Evolutionary conservation across 2,113 vertebrate genomes (phyloP), one percentile per base, ranked within the genome.

Genomic region (Glaucidium brasilianum): DNA sequence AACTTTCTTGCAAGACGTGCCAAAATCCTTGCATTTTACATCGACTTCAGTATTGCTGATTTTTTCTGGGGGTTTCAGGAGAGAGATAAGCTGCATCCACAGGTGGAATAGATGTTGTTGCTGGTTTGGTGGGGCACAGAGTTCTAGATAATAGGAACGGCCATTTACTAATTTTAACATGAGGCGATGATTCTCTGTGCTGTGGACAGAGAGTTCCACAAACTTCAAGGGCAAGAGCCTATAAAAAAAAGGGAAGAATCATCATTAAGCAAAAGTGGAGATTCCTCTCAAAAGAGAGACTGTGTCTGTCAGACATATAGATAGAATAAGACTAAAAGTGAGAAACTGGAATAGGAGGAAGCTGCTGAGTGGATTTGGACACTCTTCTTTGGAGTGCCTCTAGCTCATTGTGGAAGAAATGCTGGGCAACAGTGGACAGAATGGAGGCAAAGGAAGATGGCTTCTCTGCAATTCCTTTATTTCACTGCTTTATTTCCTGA

Each of bases 191-290:
- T 95, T 96, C 59, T 96, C 78, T 60, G 56, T 85, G 29, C 95
- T 92, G 12, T 97, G 97, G 85, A 98, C 95, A 56, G 97, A 97
- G 41, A 98, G 84, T 32, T 96, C 94, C 77, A 98, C 97, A 92
- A 98, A 95, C 80, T 97, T 92, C 81, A 98, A 93, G 69, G 97
- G 97, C 8, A 98, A 86, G 63, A 97, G 95, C 92, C 98, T 98
- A 63, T 18, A 39, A 96, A 89, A 93, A 93, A 74, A 95, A 45
- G 20, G 34, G 26, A 45, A 45, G n/a, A 52, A 39, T 37, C 50
- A 67, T 32, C 29, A 34, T 81, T 58, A 67, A 59, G 22, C 16
- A 78, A 14, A 75, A 60, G 27, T 19, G 32, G 60, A 86, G 18
- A 79, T 13, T 52, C 23, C 9, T 83, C 52, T 84, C n/a, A 68